Percentiles rank a stretch among this genome's conserved stretches.
These are phyloP conservation scores for Ptychodera flava DNA, from an alignment of 35 echinoderm and acorn worm genomes.

Conservation along the genomic window DNA sequence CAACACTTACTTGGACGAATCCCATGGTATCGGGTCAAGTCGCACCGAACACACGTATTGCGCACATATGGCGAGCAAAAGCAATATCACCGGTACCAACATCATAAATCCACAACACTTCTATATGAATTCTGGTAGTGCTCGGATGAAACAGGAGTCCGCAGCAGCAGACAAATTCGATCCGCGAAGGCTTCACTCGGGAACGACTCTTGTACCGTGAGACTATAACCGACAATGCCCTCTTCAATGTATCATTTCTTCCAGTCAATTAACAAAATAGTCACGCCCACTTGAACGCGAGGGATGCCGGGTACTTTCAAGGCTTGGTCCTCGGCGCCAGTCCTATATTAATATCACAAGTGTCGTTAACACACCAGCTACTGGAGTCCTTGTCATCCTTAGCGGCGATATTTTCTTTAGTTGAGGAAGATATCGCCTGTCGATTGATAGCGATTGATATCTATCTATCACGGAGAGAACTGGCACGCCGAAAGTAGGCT, in stretches of 20 bases:
- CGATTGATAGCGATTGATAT: too few species aligned
- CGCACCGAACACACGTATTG: not conserved
- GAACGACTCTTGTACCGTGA: not conserved
- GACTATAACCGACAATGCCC: not conserved
- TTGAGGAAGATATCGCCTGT: too few species aligned
- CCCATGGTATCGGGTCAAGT: not conserved
- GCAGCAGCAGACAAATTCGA: not conserved
- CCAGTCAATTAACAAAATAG: not conserved
- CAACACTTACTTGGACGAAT: not conserved
- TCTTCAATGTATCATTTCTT: slow-evolving; percentile 2
- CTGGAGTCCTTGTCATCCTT: too few species aligned
- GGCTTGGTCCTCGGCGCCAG: too few species aligned
- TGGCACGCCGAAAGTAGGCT: too few species aligned
- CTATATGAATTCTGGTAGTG: not conserved
- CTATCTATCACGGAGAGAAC: too few species aligned
- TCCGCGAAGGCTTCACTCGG: not conserved
- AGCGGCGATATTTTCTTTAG: too few species aligned
- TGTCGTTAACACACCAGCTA: too few species aligned
- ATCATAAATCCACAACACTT: not conserved
- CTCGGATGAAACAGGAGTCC: not conserved
- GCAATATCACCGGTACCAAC: not conserved
- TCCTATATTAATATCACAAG: too few species aligned
- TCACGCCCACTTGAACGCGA: not conserved
- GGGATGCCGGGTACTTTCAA: not conserved
- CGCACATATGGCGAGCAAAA: not conserved